Percentiles rank a stretch among this genome's conserved stretches.
phyloP scores from a whole-genome alignment of 2,888 invertebrate genomes.

The Octonoba sinensis region DNA sequence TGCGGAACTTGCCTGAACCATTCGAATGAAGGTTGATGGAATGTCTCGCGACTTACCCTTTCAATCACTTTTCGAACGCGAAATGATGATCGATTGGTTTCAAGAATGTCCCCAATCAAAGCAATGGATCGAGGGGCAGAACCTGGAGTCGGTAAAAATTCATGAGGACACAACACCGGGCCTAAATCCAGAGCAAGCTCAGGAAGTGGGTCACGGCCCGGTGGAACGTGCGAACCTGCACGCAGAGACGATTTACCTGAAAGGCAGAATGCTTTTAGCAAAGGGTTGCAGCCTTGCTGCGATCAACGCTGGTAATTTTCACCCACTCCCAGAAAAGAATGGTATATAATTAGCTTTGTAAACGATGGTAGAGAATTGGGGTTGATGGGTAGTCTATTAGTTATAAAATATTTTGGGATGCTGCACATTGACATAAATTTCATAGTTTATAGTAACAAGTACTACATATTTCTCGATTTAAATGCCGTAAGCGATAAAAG shows the following conservation, averaged over 20 bases:
- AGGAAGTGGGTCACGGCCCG: conserved; percentile 35
- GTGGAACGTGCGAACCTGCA: conserved; percentile 36
- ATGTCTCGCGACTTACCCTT: not conserved
- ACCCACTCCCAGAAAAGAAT: too few relatives aligned
- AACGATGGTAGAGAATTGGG: too few relatives aligned
- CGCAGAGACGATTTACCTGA: conserved; percentile 4
- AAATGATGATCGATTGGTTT: conserved; percentile 41
- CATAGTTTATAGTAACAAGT: too few relatives aligned
- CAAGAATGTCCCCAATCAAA: conserved; percentile 25
- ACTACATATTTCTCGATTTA: too few relatives aligned
- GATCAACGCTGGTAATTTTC: too few relatives aligned
- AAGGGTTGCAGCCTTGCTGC: too few relatives aligned
- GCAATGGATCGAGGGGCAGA: conserved; percentile 20
- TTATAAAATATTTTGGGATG: too few relatives aligned
- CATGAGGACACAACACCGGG: conserved; percentile 15
- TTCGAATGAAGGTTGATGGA: not conserved
- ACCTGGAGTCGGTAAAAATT: conserved; percentile 8
- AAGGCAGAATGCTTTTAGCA: conserved; percentile 1
- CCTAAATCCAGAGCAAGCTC: conserved; percentile 16
- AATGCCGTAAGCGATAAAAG: too few relatives aligned
- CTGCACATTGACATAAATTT: too few relatives aligned
- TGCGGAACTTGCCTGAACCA: not conserved
- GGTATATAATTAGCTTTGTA: too few relatives aligned
- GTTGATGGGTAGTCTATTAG: too few relatives aligned
- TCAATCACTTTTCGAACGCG: not conserved